A percentile compares a stretch with the other conserved stretches of the same genome.
Conservation (phyloP, 2,888 invertebrate genomes). For the Smittia sp. region DNA sequence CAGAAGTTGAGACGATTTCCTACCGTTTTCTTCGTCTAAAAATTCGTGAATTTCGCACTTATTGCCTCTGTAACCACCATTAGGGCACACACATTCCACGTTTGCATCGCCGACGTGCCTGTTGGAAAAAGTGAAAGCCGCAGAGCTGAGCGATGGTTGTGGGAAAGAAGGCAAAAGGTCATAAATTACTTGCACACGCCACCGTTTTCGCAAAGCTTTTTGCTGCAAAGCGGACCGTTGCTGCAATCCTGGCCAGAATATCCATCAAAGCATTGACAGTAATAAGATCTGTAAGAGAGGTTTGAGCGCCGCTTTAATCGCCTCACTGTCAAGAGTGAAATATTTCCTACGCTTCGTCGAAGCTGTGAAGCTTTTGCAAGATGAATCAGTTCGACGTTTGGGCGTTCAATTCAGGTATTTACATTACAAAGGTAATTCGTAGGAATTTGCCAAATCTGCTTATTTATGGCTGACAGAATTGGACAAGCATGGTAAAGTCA, state of each 20-base stretch:
- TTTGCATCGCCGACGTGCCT: slow-evolving; percentile 33
- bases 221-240: slow-evolving; percentile 69
- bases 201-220: slow-evolving; percentile 72
- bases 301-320: not conserved
- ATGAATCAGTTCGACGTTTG: no score
- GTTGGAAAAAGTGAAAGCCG: not conserved
- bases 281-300: slow-evolving; percentile 63
- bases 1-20: not conserved
- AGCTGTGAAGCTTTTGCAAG: no score
- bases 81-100: slow-evolving; percentile 35
- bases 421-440: no score
- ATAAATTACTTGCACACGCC: slow-evolving; percentile 76
- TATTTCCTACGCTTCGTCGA: not conserved
- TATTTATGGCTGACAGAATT: no score
- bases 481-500: no score
- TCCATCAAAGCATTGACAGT: slow-evolving; percentile 76
- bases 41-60: slow-evolving; percentile 39
- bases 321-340: slow-evolving; percentile 31
- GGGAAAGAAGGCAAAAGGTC: not conserved
- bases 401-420: no score
- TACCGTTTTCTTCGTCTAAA: slow-evolving; percentile 28
- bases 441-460: no score
- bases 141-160: not conserved
- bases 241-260: slow-evolving; percentile 78
- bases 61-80: slow-evolving; percentile 31